Conservation (phyloP, 2,888 invertebrate species). For the Pyrrhia umbra region DNA sequence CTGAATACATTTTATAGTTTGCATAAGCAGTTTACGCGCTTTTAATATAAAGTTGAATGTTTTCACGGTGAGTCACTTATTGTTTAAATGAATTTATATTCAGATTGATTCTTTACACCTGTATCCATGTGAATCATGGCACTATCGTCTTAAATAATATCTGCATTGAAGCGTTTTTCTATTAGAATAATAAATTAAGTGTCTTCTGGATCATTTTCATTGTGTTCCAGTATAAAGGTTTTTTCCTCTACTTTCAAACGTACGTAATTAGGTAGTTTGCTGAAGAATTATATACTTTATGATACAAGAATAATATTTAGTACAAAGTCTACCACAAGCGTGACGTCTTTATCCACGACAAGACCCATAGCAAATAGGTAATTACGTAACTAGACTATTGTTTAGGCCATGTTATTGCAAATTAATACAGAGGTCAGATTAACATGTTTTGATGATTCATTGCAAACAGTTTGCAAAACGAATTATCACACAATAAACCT, state of each 20-base stretch:
- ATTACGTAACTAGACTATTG: conserved; percentile 47
- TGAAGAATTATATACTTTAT: conserved; percentile 20
- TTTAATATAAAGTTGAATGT: conserved; percentile 68
- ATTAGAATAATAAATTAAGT: conserved; percentile 49
- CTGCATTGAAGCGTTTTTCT: conserved; percentile 30
- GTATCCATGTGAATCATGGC: conserved; percentile 58
- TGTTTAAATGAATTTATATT: conserved; percentile 58
- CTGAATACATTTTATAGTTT: conserved; percentile 69
- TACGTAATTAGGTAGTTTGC: conserved; percentile 29
- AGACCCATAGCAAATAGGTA: conserved; percentile 28
- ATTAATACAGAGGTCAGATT: conserved; percentile 65
- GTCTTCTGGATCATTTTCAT: conserved; percentile 22
- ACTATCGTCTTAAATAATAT: conserved; percentile 40
- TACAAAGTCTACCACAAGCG: conserved; percentile 21
- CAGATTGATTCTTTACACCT: conserved; percentile 57
- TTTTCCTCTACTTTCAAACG: conserved; percentile 29
- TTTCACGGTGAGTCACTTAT: conserved; percentile 63
- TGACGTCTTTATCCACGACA: conserved; percentile 37
- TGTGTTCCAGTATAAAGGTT: conserved; percentile 29
- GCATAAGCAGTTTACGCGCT: conserved; percentile 67
- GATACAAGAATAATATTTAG: conserved; percentile 21
- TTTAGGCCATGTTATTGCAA: conserved; percentile 72
- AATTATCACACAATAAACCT: conserved; percentile 64
- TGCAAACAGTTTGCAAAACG: conserved; percentile 58
- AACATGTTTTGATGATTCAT: conserved; percentile 63